Evolutionary conservation across 1,140 invertebrate genomes (phyloP).

Genomic region (Sitobion miscanthi): DNA sequence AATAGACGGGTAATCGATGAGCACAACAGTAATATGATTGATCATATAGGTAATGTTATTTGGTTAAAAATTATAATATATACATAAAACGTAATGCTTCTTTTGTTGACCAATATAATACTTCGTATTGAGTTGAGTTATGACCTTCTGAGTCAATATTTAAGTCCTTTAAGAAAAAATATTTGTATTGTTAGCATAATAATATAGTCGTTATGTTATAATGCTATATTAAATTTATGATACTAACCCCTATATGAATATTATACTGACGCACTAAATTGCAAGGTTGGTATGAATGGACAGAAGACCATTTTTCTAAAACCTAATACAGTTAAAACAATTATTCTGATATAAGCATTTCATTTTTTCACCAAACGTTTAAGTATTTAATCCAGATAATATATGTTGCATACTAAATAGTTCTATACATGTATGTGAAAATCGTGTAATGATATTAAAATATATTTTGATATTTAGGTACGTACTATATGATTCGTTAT

Average conservation of each 20-base stretch:
- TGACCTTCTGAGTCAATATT: background rate
- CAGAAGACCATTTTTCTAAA: background rate
- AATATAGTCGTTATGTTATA: background rate
- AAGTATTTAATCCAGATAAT: background rate
- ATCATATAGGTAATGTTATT: background rate
- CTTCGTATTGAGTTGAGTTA: background rate
- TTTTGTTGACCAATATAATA: background rate
- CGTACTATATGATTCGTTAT: background rate
- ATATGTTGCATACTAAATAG: background rate
- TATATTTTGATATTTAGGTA: background rate
- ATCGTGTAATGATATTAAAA: background rate
- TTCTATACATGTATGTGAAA: background rate
- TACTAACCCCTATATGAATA: background rate
- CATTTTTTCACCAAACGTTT: background rate
- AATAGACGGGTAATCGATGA: background rate
- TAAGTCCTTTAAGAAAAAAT: background rate
- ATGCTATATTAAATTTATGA: background rate
- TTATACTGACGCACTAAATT: background rate
- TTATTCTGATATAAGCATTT: background rate
- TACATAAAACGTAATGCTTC: background rate
- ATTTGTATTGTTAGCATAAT: background rate
- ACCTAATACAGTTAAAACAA: background rate
- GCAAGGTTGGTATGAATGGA: background rate
- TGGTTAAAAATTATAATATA: background rate
- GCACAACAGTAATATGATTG: background rate